Conservation (phyloP, 1,140 invertebrate genomes). For the Drosophila yakuba region DNA sequence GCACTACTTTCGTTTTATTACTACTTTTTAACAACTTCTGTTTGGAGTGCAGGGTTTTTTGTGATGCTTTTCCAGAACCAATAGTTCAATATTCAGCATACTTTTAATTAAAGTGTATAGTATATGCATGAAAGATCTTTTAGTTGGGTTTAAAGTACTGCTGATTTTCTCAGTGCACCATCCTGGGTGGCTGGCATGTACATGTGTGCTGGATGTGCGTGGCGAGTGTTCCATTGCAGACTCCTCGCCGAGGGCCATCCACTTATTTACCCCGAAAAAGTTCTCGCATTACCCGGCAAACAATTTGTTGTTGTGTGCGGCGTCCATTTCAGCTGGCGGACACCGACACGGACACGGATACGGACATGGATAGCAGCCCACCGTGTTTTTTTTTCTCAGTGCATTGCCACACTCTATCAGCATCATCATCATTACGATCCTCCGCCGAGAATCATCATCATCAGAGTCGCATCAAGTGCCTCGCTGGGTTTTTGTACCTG, state of each 20-base stretch:
- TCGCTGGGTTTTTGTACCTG: constrained; percentile 52
- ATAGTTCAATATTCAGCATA: no score
- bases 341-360: constrained; percentile 2
- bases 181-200: background rate
- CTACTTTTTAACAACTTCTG: no score
- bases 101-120: no score
- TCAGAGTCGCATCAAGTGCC: constrained; percentile 57
- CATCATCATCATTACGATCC: constrained; percentile 11
- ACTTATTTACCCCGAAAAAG: constrained; percentile 74
- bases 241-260: constrained; percentile 56
- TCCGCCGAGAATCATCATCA: constrained; percentile 34
- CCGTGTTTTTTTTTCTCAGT: constrained; percentile 27
- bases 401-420: constrained; percentile 15
- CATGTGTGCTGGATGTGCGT: background rate
- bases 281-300: constrained; percentile 69
- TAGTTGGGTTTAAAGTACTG: no score
- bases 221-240: constrained; percentile 20
- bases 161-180: constrained; percentile 9
- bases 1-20: no score
- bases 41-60: fast-evolving
- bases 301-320: constrained; percentile 34
- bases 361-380: background rate
- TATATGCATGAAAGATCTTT: no score
- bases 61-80: no score
- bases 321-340: constrained; percentile 40